Evolutionary conservation across 2,888 invertebrate genomes (phyloP).

Genomic region (Epinotia bilunana): DNA sequence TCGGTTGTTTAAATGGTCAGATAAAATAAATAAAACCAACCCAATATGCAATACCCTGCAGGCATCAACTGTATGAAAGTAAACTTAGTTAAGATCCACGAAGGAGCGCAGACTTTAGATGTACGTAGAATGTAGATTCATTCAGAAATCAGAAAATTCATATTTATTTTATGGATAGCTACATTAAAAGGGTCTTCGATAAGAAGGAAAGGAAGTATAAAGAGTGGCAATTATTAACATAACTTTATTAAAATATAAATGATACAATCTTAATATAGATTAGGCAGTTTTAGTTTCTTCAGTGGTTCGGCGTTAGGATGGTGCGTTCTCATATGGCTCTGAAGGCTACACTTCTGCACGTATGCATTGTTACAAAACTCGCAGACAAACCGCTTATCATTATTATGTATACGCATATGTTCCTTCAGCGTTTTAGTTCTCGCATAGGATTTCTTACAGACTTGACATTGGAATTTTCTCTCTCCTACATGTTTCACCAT

Average conservation of each 20-base stretch:
- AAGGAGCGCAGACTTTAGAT: conserved; percentile 12
- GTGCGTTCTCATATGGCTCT: conserved; percentile 72
- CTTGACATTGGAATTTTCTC: conserved; percentile 70
- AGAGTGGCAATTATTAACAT: conserved; percentile 28
- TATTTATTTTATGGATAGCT: background rate
- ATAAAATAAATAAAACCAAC: conserved; percentile 8
- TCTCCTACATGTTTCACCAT: conserved; percentile 68
- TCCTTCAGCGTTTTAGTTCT: conserved; percentile 67
- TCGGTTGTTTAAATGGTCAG: background rate
- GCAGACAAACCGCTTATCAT: conserved; percentile 77
- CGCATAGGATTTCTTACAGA: conserved; percentile 76
- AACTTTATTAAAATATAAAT: conserved; percentile 33
- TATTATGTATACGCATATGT: conserved; percentile 74
- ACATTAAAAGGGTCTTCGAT: background rate
- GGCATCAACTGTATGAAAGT: background rate
- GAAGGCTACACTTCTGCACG: conserved; percentile 75
- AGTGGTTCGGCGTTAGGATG: conserved; percentile 63
- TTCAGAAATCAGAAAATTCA: conserved; percentile 3
- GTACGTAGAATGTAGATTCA: background rate
- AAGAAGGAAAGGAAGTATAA: conserved; percentile 38
- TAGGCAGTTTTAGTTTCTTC: conserved; percentile 50
- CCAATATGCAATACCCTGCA: background rate
- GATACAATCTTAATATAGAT: conserved; percentile 47
- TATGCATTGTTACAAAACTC: conserved; percentile 70
- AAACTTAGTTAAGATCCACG: background rate